Evolutionary conservation across 2,797 vertebrate genomes (phyloP).

Genomic region (Schizopygopsis malacanthus): DNA sequence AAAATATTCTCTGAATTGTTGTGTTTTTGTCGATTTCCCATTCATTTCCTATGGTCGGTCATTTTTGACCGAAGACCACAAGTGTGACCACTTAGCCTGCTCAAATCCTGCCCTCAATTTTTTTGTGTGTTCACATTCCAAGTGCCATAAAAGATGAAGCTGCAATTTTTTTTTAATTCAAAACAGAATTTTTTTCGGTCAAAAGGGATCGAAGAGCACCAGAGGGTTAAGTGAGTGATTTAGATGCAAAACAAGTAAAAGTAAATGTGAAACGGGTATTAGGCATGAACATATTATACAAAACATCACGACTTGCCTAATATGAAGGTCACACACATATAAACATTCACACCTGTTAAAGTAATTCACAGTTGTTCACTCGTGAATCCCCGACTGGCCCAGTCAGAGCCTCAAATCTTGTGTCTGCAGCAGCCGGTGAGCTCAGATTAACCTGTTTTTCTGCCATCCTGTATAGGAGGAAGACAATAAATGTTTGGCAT

Average conservation of each 20-base stretch:
- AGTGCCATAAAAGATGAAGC: no score
- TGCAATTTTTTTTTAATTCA: no score
- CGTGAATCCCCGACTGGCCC: slow-evolving; percentile 36
- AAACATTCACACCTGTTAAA: slow-evolving; percentile 64
- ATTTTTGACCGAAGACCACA: no score
- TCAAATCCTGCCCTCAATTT: no score
- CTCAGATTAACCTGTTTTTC: slow-evolving; percentile 69
- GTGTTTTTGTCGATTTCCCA: no score
- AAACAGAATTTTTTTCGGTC: no score
- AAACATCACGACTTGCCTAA: neutral
- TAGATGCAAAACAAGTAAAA: neutral
- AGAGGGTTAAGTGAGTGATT: neutral
- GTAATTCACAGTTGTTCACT: slow-evolving; percentile 62
- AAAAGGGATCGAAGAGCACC: no score
- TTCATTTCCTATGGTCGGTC: no score
- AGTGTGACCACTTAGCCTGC: no score
- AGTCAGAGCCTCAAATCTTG: slow-evolving; percentile 55
- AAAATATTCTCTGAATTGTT: no score
- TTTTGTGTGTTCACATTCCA: no score
- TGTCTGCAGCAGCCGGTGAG: slow-evolving; percentile 59
- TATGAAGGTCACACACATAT: slow-evolving; percentile 61
- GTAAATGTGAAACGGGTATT: neutral
- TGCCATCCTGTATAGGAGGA: slow-evolving; percentile 68
- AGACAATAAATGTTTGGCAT: slow-evolving; percentile 68
- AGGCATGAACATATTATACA: neutral